A percentile compares a stretch with the other conserved stretches of the same genome.
Evolutionary conservation across 92 coral and sea anemone species (phyloP).

Genomic region (Umimayanthus kanabou): DNA sequence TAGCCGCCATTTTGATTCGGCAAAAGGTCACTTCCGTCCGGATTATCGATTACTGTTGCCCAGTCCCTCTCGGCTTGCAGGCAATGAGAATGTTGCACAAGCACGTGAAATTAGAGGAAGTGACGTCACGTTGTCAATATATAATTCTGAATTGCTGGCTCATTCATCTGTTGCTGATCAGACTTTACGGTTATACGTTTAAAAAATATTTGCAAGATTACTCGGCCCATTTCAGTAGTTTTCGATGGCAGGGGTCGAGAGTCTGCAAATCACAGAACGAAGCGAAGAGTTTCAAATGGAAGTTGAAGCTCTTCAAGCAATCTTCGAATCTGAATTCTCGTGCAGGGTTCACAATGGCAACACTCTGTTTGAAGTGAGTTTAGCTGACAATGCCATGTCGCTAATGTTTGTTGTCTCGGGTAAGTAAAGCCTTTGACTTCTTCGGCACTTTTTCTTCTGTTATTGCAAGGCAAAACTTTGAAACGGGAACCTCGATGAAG

Average conservation of each 20-base stretch:
- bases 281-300: constrained; percentile 60
- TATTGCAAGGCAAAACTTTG: background rate
- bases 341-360: background rate
- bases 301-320: constrained; percentile 67
- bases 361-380: constrained; percentile 47
- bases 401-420: constrained; percentile 43
- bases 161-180: background rate
- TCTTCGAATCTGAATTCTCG: constrained; percentile 61
- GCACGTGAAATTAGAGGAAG: background rate
- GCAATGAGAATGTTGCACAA: constrained; percentile 13
- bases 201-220: background rate
- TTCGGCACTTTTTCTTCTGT: no score
- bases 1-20: no score
- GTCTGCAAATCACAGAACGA: background rate
- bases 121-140: background rate
- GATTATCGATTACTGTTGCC: no score
- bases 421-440: background rate
- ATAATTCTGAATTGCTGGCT: background rate
- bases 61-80: no score
- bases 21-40: no score
- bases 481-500: no score
- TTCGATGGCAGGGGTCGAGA: background rate
- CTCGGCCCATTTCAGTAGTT: background rate
- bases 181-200: background rate
- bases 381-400: constrained; percentile 34